A percentile compares a stretch with the other conserved stretches of the same genome.
These are phyloP conservation scores for Apodemus sylvaticus DNA, from an alignment of 2,113 vertebrate genomes.

Conservation along the genomic window DNA sequence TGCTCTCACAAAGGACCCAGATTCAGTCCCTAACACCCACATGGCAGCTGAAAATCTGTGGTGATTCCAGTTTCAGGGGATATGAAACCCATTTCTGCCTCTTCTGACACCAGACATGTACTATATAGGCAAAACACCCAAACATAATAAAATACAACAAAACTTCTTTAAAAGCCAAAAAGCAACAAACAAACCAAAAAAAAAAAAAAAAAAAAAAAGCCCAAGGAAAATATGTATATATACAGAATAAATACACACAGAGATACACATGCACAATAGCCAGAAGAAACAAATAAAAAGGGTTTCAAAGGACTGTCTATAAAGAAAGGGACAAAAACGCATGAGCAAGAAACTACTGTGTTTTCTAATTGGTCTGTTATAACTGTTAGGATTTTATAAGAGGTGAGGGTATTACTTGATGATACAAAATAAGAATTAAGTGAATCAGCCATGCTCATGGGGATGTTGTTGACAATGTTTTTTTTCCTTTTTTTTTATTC, in stretches of 20 bases:
- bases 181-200: too few species aligned
- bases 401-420: not conserved
- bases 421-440: slow-evolving; percentile 24
- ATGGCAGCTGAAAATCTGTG: not conserved
- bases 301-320: not conserved
- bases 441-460: not conserved
- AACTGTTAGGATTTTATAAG: slow-evolving; percentile 37
- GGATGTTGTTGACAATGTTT: not conserved
- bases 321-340: not conserved
- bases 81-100: not conserved
- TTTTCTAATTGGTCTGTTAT: not conserved
- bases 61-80: not conserved
- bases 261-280: not conserved
- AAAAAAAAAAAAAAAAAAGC: not conserved
- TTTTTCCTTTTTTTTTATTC: too few species aligned
- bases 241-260: not conserved
- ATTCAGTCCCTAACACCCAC: not conserved
- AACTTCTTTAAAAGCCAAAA: not conserved
- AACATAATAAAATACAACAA: not conserved
- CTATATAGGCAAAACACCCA: not conserved
- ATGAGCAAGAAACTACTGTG: not conserved
- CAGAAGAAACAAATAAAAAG: slow-evolving; percentile 22
- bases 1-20: not conserved
- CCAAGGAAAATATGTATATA: not conserved
- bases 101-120: not conserved